A percentile compares a stretch with the other conserved stretches of the same genome.
phyloP scores from a whole-genome alignment of 2,113 vertebrate species.

The Corythornis madagascariensis region DNA sequence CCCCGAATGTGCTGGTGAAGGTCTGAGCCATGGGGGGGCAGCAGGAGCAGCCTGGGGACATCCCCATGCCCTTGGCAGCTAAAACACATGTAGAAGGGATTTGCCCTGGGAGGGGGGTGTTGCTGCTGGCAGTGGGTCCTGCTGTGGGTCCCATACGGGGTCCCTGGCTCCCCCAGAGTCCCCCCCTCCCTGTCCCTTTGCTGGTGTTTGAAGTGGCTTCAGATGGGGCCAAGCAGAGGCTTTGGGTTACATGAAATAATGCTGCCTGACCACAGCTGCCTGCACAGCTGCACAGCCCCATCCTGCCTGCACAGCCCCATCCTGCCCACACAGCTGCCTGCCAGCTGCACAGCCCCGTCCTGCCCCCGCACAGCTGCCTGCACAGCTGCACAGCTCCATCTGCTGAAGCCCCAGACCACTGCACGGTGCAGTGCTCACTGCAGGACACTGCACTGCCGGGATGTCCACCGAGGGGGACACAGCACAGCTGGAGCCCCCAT shows the following conservation, averaged over 20 bases:
- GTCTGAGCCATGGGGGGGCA: not conserved
- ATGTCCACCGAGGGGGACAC: rapidly evolving
- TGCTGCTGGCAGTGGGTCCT: not conserved
- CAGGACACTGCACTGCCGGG: not conserved
- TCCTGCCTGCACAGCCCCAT: not conserved
- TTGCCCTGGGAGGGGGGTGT: not conserved
- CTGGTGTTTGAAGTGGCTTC: not conserved
- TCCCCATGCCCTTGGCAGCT: not conserved
- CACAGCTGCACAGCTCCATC: slow-evolving; percentile 40
- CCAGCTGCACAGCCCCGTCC: not conserved
- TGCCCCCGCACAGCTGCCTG: not conserved
- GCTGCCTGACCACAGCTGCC: not conserved
- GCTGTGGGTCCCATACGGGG: rapidly evolving
- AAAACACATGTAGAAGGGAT: not conserved
- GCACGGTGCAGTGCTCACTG: rapidly evolving
- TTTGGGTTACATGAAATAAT: not conserved
- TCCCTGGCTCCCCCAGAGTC: too few relatives aligned
- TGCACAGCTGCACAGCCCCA: not conserved
- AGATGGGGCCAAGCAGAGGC: not conserved
- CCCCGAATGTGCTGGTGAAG: not conserved
- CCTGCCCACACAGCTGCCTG: not conserved
- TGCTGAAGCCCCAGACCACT: not conserved
- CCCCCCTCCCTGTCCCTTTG: too few relatives aligned
- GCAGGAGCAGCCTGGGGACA: not conserved
- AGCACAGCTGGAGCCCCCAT: not conserved